Evolutionary conservation across 2,113 vertebrate species (phyloP).

Genomic region (Antigone vipio): DNA sequence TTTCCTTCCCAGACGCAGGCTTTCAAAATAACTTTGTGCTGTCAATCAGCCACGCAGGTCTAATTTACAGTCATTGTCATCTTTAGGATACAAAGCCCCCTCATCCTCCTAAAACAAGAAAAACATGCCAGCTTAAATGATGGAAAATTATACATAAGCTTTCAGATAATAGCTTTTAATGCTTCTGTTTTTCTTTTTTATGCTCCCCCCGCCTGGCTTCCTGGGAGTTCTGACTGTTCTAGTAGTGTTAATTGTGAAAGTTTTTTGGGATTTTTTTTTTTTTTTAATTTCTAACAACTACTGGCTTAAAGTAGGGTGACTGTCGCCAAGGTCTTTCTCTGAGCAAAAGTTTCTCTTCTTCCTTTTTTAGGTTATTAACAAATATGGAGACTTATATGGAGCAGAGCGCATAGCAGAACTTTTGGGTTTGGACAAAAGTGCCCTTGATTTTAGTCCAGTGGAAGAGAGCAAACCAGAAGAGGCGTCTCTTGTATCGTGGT

Average conservation of each 20-base stretch:
- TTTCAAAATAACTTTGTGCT: neutral
- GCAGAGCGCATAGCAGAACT: conserved; percentile 96
- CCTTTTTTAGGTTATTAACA: conserved; percentile 90
- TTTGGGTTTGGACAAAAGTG: conserved; percentile 93
- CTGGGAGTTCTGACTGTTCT: conserved; percentile 34
- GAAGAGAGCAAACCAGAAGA: conserved; percentile 88
- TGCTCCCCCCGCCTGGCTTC: neutral
- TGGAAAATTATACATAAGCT: conserved; percentile 45
- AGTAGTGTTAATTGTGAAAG: neutral
- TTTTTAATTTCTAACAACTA: neutral
- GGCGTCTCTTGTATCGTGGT: conserved; percentile 93
- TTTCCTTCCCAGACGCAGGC: conserved; percentile 21
- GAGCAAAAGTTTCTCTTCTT: neutral
- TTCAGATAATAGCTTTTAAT: conserved; percentile 36
- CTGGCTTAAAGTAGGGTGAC: neutral
- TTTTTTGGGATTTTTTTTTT: neutral
- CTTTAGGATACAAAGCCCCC: conserved; percentile 26
- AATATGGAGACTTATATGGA: conserved; percentile 95
- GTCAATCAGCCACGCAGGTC: conserved; percentile 10
- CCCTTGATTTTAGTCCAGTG: conserved; percentile 95
- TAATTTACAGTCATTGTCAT: conserved; percentile 45
- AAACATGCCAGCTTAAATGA: conserved; percentile 47
- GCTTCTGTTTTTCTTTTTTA: conserved; percentile 12
- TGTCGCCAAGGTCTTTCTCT: neutral
- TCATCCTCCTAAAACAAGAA: conserved; percentile 39